Evolutionary conservation across 1,140 invertebrate species (phyloP).

Genomic region (Drosophila malerkotliana): DNA sequence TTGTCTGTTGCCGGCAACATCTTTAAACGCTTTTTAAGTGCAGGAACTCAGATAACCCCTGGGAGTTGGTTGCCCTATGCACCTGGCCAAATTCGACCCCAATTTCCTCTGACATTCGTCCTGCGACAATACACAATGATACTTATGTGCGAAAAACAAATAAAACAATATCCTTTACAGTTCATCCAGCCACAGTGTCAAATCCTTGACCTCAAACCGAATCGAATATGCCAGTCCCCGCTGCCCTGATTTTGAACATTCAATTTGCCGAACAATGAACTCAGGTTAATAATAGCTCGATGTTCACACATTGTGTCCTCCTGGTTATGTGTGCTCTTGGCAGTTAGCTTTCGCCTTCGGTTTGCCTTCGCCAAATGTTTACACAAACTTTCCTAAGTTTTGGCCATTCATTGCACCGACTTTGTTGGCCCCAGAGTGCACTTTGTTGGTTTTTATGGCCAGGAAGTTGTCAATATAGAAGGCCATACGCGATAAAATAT

Average conservation of each 20-base stretch:
- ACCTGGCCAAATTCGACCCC: slow-evolving; percentile 11
- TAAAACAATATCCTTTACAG: slow-evolving; percentile 6
- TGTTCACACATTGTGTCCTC: slow-evolving; percentile 45
- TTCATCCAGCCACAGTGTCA: slow-evolving; percentile 12
- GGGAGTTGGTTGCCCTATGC: slow-evolving; percentile 5
- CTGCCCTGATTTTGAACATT: slow-evolving; percentile 30
- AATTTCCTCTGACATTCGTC: slow-evolving; percentile 2
- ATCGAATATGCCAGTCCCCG: slow-evolving; percentile 2
- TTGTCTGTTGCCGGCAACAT: slow-evolving; percentile 25
- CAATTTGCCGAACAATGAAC: slow-evolving; percentile 48
- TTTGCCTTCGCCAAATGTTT: slow-evolving; percentile 43
- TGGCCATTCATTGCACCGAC: slow-evolving; percentile 58
- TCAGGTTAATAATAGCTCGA: slow-evolving; percentile 49
- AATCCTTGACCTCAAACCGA: slow-evolving; percentile 29
- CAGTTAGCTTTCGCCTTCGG: slow-evolving; percentile 20
- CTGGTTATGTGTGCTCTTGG: neutral
- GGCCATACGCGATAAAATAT: slow-evolving; percentile 49
- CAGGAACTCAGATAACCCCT: slow-evolving; percentile 15
- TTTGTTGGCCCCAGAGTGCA: slow-evolving; percentile 61
- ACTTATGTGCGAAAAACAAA: neutral
- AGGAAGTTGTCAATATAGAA: slow-evolving; percentile 46
- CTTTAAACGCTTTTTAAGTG: slow-evolving; percentile 50
- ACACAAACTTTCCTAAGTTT: slow-evolving; percentile 49
- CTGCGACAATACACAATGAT: neutral
- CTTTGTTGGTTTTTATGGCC: slow-evolving; percentile 57